Conservation (phyloP, 1,140 invertebrate species). For the Drosophila simulans region DNA sequence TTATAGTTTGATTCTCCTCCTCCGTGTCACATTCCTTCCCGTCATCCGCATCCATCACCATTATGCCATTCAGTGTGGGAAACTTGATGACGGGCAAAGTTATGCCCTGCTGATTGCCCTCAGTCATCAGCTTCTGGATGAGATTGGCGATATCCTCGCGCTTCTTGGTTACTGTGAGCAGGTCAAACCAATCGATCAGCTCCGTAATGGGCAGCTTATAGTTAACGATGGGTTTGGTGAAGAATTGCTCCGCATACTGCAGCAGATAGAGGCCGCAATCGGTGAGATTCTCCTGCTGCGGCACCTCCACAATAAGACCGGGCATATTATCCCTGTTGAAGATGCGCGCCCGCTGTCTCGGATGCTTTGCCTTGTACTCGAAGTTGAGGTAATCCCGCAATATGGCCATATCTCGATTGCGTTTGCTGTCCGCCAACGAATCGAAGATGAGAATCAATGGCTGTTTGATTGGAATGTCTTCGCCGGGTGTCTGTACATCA, state of each 20-base stretch:
- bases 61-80: constrained; percentile 88
- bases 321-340: constrained; percentile 93
- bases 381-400: constrained; percentile 95
- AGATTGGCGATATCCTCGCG: constrained; percentile 91
- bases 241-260: constrained; percentile 98
- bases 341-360: constrained; percentile 75
- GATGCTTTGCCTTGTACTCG: constrained; percentile 93
- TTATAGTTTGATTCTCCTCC: too few species aligned
- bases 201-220: constrained; percentile 91
- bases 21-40: too few species aligned
- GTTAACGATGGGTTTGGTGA: constrained; percentile 91
- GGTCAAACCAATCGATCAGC: constrained; percentile 91
- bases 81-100: constrained; percentile 87
- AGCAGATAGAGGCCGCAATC: constrained; percentile 98
- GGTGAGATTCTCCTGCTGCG: constrained; percentile 98
- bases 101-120: constrained; percentile 84
- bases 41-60: constrained; percentile 46
- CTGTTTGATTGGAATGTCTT: constrained; percentile 45
- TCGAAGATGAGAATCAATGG: constrained; percentile 98
- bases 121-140: constrained; percentile 89
- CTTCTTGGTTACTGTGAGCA: constrained; percentile 91
- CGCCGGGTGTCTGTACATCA: constrained; percentile 78
- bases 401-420: constrained; percentile 91
- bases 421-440: constrained; percentile 93
- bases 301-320: constrained; percentile 94